Base-by-base conservation (phyloP, 2,113 vertebrate species). In the Pithys albifrons region DNA sequence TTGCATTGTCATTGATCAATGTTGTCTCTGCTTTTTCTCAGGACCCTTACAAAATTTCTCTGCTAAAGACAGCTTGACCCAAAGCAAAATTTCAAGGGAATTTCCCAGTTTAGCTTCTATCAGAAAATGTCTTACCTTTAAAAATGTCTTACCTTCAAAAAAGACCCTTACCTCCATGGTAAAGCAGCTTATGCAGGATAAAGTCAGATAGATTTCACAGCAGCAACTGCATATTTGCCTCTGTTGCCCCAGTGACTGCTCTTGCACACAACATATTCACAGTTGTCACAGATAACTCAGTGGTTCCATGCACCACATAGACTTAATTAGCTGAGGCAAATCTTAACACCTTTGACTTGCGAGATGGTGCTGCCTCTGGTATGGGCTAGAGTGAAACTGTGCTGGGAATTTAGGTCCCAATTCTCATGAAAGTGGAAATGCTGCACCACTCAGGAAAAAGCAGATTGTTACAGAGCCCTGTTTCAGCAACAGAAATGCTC, bases 221-320 rank as follows among this genome's bases (percentile, higher is more conserved):
- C 52, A 51, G 14, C 1, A 7, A 45, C 7, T 46, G 4, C 11
- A 23, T 20, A 7, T 62, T 75, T 58, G 9, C 20, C 17, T 78
- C 41, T 71, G 48, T 69, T 84, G n/a, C 11, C 8, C n/a, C 0
- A 0, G 6, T 31, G n/a, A 22, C 51, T 81, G 15, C 11, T 74
- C 5, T 54, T 18, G 24, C 7, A 0, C 18, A 41, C 29, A 35
- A 16, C 14, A 76, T 69, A 31, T 4, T 22, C 29, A 8, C 0
- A 0, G 39, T 9, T 48, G 24, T 55, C 48, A 41, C 23, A 9
- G 24, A 14, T 45, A 41, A 78, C 70, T 52, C 51, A 20, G 45
- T 29, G 37, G 6, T 31, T 66, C 27, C 0, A 0, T 43, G 7
- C 5, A 48, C 29, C 37, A 70, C 14, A 43, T 1, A 48, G 11